These are phyloP conservation scores for Eulacestoma nigropectus DNA, from an alignment of 2,113 vertebrate species.

Conservation along the genomic window DNA sequence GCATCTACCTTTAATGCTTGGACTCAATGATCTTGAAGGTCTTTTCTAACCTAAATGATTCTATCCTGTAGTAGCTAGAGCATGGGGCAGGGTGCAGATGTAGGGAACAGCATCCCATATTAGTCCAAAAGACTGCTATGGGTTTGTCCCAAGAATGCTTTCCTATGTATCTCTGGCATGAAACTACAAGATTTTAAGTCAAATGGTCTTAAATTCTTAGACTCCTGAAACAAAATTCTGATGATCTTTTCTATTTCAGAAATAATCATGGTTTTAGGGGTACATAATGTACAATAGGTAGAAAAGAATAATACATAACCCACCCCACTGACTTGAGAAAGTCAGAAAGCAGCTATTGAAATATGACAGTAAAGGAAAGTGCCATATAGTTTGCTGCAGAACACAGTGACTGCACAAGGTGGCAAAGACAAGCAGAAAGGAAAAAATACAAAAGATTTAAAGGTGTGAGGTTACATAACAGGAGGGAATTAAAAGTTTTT, in stretches of 20 bases:
- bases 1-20: neutral
- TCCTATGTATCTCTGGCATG: neutral
- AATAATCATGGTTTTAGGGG: neutral
- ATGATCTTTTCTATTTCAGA: neutral
- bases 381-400: neutral
- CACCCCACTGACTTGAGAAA: neutral
- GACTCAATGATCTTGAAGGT: neutral
- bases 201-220: neutral
- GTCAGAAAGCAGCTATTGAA: neutral
- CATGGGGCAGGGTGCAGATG: rapidly evolving
- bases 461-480: neutral
- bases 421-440: neutral
- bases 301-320: neutral
- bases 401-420: neutral
- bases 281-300: neutral
- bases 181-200: neutral
- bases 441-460: neutral
- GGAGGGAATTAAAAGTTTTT: neutral
- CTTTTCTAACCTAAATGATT: neutral
- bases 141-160: rapidly evolving
- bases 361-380: neutral
- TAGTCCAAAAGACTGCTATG: neutral
- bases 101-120: neutral
- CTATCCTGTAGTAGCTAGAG: neutral
- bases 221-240: neutral